These are phyloP conservation scores for Volucella inflata DNA, from an alignment of 2,888 invertebrate species.

Conservation along the genomic window DNA sequence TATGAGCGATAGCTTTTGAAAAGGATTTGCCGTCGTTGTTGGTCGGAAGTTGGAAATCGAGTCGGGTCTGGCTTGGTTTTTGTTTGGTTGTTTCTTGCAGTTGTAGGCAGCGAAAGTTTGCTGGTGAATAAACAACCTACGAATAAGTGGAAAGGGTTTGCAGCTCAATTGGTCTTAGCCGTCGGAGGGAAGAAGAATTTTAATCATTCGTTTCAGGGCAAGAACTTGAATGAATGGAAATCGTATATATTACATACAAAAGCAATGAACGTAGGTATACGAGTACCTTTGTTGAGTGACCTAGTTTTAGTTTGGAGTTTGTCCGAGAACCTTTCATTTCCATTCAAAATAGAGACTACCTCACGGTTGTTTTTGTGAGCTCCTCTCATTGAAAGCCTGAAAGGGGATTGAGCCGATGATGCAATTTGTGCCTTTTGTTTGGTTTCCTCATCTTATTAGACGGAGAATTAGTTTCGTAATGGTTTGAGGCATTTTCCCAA, in stretches of 20 bases:
- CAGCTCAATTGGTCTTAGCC: conserved; percentile 1
- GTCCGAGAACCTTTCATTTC: conserved; percentile 24
- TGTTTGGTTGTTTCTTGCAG: conserved; percentile 4
- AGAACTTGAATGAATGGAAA: conserved; percentile 15
- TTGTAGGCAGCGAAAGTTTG: conserved; percentile 42
- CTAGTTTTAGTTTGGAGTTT: conserved; percentile 33
- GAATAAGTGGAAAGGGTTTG: not conserved
- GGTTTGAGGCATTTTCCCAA: too few relatives aligned
- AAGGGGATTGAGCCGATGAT: too few relatives aligned
- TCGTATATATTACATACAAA: too few relatives aligned
- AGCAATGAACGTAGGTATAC: too few relatives aligned
- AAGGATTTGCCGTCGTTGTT: conserved; percentile 29
- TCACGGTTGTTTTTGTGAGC: conserved; percentile 47
- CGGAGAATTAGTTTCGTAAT: too few relatives aligned
- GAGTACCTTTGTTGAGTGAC: conserved; percentile 34
- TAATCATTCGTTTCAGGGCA: conserved; percentile 37
- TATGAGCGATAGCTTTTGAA: conserved; percentile 59
- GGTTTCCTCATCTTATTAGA: too few relatives aligned
- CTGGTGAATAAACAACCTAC: conserved; percentile 31
- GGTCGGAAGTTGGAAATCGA: not conserved
- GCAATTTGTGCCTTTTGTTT: too few relatives aligned
- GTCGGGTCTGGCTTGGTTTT: not conserved
- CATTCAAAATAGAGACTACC: not conserved
- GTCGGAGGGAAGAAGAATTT: conserved; percentile 24
- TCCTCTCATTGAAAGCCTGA: conserved; percentile 15